Evolutionary conservation across 2,888 invertebrate genomes (phyloP).

Genomic region (Eurois occulta): DNA sequence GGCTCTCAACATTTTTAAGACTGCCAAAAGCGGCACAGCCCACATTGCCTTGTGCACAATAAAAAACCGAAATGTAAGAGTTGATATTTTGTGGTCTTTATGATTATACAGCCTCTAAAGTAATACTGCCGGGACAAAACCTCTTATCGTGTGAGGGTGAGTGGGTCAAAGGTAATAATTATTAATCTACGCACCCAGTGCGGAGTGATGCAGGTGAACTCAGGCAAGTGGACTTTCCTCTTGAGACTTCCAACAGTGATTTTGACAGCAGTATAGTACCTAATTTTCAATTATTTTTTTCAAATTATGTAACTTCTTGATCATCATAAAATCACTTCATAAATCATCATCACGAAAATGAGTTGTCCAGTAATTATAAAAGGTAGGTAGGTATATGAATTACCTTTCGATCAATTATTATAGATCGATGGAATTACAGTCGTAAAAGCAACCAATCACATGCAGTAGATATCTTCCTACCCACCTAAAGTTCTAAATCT

Average conservation of each 20-base stretch:
- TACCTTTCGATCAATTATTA: too few species aligned
- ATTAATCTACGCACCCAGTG: too few species aligned
- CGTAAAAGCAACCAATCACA: background rate
- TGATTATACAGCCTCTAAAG: background rate
- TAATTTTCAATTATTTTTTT: too few species aligned
- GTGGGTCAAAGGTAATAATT: too few species aligned
- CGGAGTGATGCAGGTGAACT: too few species aligned
- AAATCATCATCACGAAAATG: too few species aligned
- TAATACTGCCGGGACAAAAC: background rate
- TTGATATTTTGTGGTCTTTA: background rate
- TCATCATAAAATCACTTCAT: too few species aligned
- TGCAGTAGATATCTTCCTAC: background rate
- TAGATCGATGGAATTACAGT: too few species aligned
- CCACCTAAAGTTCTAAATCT: background rate
- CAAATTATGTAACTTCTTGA: background rate
- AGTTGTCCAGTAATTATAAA: too few species aligned
- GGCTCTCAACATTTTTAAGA: conserved; percentile 24
- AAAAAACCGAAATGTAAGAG: background rate
- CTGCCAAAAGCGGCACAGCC: background rate
- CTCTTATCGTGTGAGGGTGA: background rate
- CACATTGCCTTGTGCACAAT: background rate
- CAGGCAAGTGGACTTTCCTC: background rate
- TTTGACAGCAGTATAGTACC: too few species aligned
- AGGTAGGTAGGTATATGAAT: too few species aligned
- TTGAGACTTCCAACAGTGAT: background rate